These are phyloP conservation scores for Tokudaia tokunoshimensis DNA, from an alignment of 2,797 vertebrate species.

Conservation along the genomic window DNA sequence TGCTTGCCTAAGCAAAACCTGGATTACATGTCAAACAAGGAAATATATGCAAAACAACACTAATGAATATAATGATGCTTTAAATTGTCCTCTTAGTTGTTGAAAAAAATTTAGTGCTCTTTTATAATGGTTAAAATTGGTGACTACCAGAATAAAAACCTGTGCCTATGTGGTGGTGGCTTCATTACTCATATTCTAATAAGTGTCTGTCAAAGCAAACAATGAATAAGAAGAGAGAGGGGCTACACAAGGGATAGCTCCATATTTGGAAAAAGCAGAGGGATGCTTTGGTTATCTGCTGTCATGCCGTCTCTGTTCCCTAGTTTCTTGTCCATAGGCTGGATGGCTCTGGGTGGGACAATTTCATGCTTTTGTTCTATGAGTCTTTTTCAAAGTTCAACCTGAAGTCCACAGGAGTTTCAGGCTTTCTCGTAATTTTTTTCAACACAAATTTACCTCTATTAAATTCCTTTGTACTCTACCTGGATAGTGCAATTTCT, in stretches of 20 bases:
- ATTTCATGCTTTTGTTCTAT: neutral
- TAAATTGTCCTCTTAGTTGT: neutral
- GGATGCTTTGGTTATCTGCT: neutral
- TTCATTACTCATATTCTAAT: neutral
- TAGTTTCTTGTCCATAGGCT: neutral
- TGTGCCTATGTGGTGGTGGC: neutral
- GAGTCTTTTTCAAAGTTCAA: neutral
- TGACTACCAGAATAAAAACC: neutral
- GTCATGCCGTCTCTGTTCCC: neutral
- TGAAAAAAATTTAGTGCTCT: neutral
- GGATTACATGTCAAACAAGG: neutral
- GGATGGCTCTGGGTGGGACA: neutral
- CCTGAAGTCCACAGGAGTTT: neutral
- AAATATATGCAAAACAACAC: neutral
- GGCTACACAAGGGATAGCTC: neutral
- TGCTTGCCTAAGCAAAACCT: neutral
- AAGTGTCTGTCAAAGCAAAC: neutral
- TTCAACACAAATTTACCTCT: neutral
- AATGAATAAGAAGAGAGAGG: neutral
- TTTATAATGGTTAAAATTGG: neutral
- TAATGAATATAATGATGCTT: neutral
- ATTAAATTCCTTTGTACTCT: constrained; percentile 3
- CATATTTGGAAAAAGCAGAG: neutral
- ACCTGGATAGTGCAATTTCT: neutral
- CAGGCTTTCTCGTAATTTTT: neutral